Conservation (phyloP, 1,140 invertebrate genomes). For the Zaprionus taronus region DNA sequence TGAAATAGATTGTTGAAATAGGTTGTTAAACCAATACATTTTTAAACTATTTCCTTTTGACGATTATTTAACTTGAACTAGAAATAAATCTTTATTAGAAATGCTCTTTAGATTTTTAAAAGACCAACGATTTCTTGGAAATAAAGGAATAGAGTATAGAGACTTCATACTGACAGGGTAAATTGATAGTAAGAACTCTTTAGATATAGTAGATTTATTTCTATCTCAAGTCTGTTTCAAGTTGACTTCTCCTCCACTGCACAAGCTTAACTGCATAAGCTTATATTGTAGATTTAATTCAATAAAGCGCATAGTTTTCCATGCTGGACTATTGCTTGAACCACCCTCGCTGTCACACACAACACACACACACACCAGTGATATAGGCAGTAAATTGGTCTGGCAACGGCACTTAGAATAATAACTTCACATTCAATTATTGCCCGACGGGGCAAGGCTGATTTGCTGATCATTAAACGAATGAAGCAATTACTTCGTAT, state of each 20-base stretch:
- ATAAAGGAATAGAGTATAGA: too few species aligned
- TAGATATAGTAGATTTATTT: too few species aligned
- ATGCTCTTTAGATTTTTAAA: too few species aligned
- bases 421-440: constrained; percentile 72
- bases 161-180: too few species aligned
- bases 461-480: constrained; percentile 77
- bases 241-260: neutral
- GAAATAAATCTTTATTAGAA: too few species aligned
- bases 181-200: too few species aligned
- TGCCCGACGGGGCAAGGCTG: constrained; percentile 42
- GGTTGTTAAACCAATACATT: too few species aligned
- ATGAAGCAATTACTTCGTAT: constrained; percentile 67
- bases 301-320: neutral
- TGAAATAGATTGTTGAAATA: too few species aligned
- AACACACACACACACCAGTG: neutral
- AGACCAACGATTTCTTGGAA: too few species aligned
- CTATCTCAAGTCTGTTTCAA: too few species aligned
- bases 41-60: too few species aligned
- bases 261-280: neutral
- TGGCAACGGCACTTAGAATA: constrained; percentile 42
- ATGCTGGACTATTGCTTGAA: neutral
- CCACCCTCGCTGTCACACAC: neutral
- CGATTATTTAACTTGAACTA: too few species aligned
- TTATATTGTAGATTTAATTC: neutral
- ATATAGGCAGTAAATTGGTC: constrained; percentile 50